phyloP scores from a whole-genome alignment of 2,888 invertebrate genomes.

The Quadroppia sp. region DNA sequence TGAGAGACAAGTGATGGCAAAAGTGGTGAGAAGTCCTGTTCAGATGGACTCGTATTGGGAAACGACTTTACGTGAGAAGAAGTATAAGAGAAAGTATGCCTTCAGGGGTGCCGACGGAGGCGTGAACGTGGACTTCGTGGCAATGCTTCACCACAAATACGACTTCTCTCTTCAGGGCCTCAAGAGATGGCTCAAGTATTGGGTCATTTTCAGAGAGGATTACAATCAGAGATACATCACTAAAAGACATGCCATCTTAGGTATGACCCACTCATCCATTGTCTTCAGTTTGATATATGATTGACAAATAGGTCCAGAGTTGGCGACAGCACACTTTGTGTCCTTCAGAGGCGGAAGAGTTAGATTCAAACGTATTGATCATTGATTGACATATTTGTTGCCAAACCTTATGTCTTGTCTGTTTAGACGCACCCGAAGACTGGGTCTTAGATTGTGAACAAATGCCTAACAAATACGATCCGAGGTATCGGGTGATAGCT shows the following conservation, averaged over 20 bases:
- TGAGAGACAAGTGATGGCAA: not conserved
- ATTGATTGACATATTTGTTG: not conserved
- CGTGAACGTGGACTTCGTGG: constrained; percentile 6
- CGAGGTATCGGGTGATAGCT: constrained; percentile 67
- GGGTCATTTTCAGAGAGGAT: not conserved
- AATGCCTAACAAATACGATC: constrained; percentile 62
- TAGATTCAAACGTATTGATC: constrained; percentile 57
- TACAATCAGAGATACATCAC: constrained; percentile 30
- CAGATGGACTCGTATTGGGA: not conserved
- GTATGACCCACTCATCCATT: not conserved
- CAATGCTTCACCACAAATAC: constrained; percentile 19
- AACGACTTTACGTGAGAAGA: not conserved
- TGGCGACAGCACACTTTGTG: constrained; percentile 82
- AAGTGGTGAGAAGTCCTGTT: not conserved
- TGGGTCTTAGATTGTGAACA: constrained; percentile 56
- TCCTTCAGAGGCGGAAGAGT: constrained; percentile 69
- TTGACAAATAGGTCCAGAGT: constrained; percentile 58
- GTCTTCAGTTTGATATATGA: not conserved
- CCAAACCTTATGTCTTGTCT: not conserved
- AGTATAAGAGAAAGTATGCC: not conserved
- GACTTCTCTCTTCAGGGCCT: constrained; percentile 30
- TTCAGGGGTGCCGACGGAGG: not conserved
- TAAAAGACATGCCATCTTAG: constrained; percentile 38
- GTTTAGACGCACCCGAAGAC: constrained; percentile 49
- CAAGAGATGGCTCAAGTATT: not conserved